Percentiles rank a stretch among this genome's conserved stretches.
phyloP scores from a whole-genome alignment of 2,113 vertebrate species.

The Anguilla japonica region DNA sequence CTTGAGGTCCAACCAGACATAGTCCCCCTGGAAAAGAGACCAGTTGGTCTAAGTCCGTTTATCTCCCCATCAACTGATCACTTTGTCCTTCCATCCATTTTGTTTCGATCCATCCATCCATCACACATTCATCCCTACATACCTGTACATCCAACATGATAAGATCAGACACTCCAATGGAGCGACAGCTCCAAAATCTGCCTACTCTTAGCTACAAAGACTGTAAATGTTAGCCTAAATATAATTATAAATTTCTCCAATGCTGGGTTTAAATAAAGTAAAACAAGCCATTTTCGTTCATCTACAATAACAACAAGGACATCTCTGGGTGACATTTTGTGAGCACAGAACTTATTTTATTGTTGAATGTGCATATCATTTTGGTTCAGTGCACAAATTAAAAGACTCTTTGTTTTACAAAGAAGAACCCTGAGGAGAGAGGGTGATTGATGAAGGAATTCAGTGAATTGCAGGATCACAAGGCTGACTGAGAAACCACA shows the following conservation, averaged over 20 bases:
- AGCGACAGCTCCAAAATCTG: neutral
- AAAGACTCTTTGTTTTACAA: neutral
- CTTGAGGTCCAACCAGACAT: constrained; percentile 96
- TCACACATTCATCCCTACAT: neutral
- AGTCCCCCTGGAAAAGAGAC: constrained; percentile 80
- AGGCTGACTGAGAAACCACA: neutral
- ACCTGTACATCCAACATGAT: neutral
- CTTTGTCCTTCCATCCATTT: neutral
- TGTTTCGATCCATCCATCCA: neutral
- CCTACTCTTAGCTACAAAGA: neutral
- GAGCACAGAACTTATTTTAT: neutral
- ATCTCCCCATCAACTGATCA: neutral
- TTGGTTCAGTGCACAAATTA: neutral
- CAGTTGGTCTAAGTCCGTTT: neutral
- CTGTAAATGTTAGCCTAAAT: neutral
- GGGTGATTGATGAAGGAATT: neutral
- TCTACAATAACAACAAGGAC: neutral
- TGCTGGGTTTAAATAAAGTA: neutral
- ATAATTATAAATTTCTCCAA: neutral
- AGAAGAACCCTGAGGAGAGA: neutral
- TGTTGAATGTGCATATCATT: neutral
- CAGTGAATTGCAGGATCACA: neutral
- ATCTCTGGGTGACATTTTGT: neutral
- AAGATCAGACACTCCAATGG: neutral
- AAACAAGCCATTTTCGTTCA: neutral